Percentiles rank a stretch among this genome's conserved stretches.
Evolutionary conservation across 1,140 invertebrate genomes (phyloP).

Genomic region (Diachasmimorpha longicaudata): DNA sequence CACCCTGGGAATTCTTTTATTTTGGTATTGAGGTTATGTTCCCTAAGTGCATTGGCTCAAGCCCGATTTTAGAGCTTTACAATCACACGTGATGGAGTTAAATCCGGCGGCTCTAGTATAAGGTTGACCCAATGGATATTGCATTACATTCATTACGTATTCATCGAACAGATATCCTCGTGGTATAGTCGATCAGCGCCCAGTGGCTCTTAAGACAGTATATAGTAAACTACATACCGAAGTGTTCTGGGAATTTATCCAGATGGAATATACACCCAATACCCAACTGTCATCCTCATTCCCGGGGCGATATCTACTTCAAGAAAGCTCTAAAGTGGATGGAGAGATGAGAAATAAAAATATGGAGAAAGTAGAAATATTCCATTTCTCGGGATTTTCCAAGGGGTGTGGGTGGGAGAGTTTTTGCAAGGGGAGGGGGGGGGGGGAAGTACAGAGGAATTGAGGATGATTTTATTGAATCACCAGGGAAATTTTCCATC

Average conservation of each 20-base stretch:
- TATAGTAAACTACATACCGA: background rate
- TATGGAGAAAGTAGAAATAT: no score
- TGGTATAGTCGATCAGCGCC: conserved; percentile 1
- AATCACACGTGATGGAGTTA: background rate
- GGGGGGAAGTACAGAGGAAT: background rate
- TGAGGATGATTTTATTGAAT: background rate
- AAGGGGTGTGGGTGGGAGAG: background rate
- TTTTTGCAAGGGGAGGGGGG: background rate
- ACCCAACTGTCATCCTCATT: conserved; percentile 4
- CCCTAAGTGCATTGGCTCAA: background rate
- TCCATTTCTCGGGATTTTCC: no score
- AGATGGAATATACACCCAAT: conserved; percentile 5
- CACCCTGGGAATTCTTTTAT: background rate
- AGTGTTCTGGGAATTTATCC: background rate
- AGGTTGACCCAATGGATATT: background rate
- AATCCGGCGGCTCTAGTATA: background rate
- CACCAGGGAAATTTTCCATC: background rate
- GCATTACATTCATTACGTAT: background rate
- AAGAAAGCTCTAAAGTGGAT: background rate
- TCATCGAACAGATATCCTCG: background rate
- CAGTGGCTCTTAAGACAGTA: conserved; percentile 4
- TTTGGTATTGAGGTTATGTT: background rate
- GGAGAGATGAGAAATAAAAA: background rate
- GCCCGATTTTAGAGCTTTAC: background rate
- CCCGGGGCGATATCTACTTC: background rate